Base-by-base conservation (phyloP, 2,888 invertebrate genomes). In the Molorchus minor region DNA sequence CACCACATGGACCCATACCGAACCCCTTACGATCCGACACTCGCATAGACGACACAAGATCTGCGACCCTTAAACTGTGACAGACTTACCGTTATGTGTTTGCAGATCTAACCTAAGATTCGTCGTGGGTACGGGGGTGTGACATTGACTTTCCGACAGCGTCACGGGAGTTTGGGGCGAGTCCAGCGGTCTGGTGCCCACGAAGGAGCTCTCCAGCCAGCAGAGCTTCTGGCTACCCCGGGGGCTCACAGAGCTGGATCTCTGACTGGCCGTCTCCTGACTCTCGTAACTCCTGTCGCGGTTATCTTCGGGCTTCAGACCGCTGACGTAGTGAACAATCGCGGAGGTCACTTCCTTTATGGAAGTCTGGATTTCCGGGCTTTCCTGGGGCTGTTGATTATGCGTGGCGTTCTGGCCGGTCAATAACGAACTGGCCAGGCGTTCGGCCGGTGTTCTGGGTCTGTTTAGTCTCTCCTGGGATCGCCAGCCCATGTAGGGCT, bases 191-290 rank as follows among this genome's bases (percentile, higher is more conserved):
- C 92, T 89, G 73, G 90, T 91, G 72, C 92, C 92, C 61, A 92
- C 91, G 79, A 96, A 96, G 66, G 94, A 94, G 81, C 94, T 94
- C 81, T 96, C 96, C 79, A 95, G 85, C 95, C 96, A 95, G 80
- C 90, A 92, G 74, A 93, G 80, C 74, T 88, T 87, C 76, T 87
- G 87, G 78, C 88, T 89, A 78, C 89, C 87, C 38, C 87, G 80
- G 41, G 86, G 84, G 60, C 79, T 77, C 7, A 72, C 74, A 4
- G 77, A 77, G 30, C 67, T 69, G 16, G 79, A 77, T 49, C 79
- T 61, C 55, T 77, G 76, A 52, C 75, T 75, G 13, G 71, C 69
- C n/a, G 71, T 73, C 58, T 78, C 73, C 63, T 75, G 69, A 65
- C 74, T 71, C 57, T 76, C 73, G 68, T 71, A 69, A 40, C 66